Conservation (phyloP, 2,113 vertebrate species). For the Mus musculus region GRCm39 chr8:42966501-42967000, state of each 20-base stretch:
- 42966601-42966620: slow-evolving; percentile 79
- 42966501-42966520: slow-evolving; percentile 71
- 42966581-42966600: slow-evolving; percentile 83
- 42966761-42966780: background rate
- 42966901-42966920: slow-evolving; percentile 6
- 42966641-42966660: background rate
- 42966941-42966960: slow-evolving; percentile 70
- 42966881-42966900: slow-evolving; percentile 64
- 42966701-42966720: background rate
- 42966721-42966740: background rate
- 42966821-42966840: background rate
- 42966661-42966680: background rate
- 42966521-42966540: slow-evolving; percentile 65
- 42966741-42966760: background rate
- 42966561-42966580: slow-evolving; percentile 77
- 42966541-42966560: slow-evolving; percentile 73
- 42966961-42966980: background rate
- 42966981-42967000: too few species aligned
- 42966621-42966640: slow-evolving; percentile 53
- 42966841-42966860: slow-evolving; percentile 41
- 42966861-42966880: slow-evolving; percentile 82
- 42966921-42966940: slow-evolving; percentile 83
- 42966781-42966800: background rate
- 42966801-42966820: background rate
- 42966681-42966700: background rate